phyloP scores from a whole-genome alignment of 2,113 vertebrate genomes.

The Osmerus eperlanus region DNA sequence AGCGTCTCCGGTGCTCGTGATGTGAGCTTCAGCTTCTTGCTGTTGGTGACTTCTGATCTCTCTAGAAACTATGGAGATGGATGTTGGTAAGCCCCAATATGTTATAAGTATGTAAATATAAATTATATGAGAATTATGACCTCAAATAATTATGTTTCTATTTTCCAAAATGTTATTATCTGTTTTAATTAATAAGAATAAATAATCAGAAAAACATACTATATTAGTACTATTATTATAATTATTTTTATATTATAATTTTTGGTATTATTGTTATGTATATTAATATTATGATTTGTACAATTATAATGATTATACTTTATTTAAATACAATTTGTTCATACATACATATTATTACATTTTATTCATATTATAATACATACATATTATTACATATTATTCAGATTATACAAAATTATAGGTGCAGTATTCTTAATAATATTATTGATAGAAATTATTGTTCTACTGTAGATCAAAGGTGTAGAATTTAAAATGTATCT shows the following conservation, averaged over 20 bases:
- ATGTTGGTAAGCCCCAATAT: neutral
- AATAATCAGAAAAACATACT: too few species aligned
- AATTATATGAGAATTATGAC: neutral
- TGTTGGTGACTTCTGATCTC: constrained; percentile 57
- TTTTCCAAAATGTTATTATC: neutral
- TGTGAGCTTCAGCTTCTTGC: constrained; percentile 1
- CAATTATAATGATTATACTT: neutral
- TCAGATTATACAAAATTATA: too few species aligned
- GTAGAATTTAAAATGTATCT: too few species aligned
- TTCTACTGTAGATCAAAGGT: too few species aligned
- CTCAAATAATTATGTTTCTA: neutral
- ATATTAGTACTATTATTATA: constrained; percentile 24
- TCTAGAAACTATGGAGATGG: neutral
- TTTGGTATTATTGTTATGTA: neutral
- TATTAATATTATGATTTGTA: neutral
- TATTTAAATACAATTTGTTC: neutral
- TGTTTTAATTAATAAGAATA: constrained; percentile 6
- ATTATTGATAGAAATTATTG: too few species aligned
- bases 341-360: neutral
- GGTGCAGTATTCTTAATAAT: too few species aligned
- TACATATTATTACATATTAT: neutral
- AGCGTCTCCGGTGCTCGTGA: constrained; percentile 44
- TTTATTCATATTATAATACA: neutral
- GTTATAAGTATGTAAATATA: neutral
- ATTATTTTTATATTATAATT: constrained; percentile 25